A percentile compares a stretch with the other conserved stretches of the same genome.
Conservation (phyloP, 1,140 invertebrate genomes). For the Hirudo medicinalis region DNA sequence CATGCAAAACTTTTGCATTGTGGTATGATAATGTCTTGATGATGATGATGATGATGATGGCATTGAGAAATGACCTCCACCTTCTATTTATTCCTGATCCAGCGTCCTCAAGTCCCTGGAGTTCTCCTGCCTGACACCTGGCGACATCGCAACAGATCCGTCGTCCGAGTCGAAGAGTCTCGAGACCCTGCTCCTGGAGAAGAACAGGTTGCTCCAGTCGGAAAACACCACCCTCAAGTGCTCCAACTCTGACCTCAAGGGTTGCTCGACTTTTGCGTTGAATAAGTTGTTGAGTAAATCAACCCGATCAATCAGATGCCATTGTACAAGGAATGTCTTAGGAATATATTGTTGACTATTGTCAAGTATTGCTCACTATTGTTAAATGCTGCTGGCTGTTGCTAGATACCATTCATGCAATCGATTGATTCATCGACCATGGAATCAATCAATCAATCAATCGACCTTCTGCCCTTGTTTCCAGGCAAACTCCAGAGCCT, state of each 20-base stretch:
- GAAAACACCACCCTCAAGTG: constrained; percentile 44
- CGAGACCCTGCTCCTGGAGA: constrained; percentile 61
- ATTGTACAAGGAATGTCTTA: too few relatives aligned
- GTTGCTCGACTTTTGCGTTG: constrained; percentile 24
- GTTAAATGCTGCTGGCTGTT: too few relatives aligned
- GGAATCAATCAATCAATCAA: neutral
- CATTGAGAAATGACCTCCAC: neutral
- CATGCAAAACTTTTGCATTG: too few relatives aligned
- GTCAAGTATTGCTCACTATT: too few relatives aligned
- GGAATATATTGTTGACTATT: too few relatives aligned
- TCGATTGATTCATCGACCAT: too few relatives aligned
- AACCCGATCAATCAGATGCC: neutral
- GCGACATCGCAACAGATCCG: constrained; percentile 25
- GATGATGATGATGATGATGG: constrained; percentile 4
- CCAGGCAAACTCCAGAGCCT: constrained; percentile 28
- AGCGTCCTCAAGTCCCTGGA: constrained; percentile 64
- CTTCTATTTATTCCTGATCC: constrained; percentile 23
- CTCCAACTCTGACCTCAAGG: constrained; percentile 35
- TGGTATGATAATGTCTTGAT: neutral
- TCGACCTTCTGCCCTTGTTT: constrained; percentile 13
- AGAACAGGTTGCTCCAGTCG: constrained; percentile 55
- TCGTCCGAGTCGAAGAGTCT: constrained; percentile 49
- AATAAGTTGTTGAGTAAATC: neutral
- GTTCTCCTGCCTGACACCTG: constrained; percentile 46
- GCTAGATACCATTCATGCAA: too few relatives aligned